Evolutionary conservation across 2,888 invertebrate species (phyloP).

Genomic region (Campaea margaritaria): DNA sequence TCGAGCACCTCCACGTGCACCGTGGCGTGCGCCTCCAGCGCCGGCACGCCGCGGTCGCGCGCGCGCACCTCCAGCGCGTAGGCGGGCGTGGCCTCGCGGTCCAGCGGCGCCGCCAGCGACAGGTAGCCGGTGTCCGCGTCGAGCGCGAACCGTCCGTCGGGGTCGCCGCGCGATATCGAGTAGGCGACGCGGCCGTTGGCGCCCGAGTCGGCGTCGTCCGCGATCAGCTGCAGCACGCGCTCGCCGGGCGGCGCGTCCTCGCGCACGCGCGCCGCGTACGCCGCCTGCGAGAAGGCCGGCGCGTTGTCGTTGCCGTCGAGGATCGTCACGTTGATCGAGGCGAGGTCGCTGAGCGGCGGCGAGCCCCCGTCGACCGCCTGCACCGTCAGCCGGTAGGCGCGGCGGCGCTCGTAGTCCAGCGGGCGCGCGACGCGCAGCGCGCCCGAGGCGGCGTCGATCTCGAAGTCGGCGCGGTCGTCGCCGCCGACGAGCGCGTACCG

Average conservation of each 20-base stretch:
- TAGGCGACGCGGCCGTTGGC: constrained; percentile 93
- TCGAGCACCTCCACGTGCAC: constrained; percentile 94
- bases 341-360: constrained; percentile 95
- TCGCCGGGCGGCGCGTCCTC: constrained; percentile 92
- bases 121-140: constrained; percentile 92
- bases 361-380: constrained; percentile 96
- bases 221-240: constrained; percentile 90
- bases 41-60: constrained; percentile 92
- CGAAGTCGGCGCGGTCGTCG: constrained; percentile 94
- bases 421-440: constrained; percentile 90
- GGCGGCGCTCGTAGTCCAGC: constrained; percentile 94
- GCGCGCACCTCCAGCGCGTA: constrained; percentile 93
- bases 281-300: constrained; percentile 91
- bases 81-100: constrained; percentile 91
- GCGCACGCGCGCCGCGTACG: constrained; percentile 90
- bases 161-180: constrained; percentile 89
- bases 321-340: constrained; percentile 93
- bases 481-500: constrained; percentile 94
- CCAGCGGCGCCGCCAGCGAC: constrained; percentile 89
- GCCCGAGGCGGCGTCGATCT: constrained; percentile 90
- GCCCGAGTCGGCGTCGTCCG: constrained; percentile 93
- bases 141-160: constrained; percentile 90
- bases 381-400: constrained; percentile 94
- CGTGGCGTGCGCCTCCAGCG: constrained; percentile 89
- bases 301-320: constrained; percentile 95